Percentiles rank a stretch among this genome's conserved stretches.
phyloP scores from a whole-genome alignment of 2,113 vertebrate species.

The Salvelinus alpinus region DNA sequence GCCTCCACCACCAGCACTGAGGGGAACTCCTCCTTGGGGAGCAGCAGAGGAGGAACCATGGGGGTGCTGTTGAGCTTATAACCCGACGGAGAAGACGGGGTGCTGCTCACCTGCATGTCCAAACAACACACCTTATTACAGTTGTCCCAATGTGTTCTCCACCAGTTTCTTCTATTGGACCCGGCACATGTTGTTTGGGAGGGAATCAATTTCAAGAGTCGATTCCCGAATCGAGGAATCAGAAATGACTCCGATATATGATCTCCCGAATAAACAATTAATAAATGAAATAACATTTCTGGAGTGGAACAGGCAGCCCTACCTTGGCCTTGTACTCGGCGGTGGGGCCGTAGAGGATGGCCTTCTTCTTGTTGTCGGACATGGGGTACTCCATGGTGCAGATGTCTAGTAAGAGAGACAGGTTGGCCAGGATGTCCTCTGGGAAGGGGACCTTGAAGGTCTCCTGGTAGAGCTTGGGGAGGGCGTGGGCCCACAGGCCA shows the following conservation, averaged over 20 bases:
- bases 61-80: slow-evolving; percentile 31
- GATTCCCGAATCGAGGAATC: too few species aligned
- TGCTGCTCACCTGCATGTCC: background rate
- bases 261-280: too few species aligned
- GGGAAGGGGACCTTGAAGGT: slow-evolving; percentile 83
- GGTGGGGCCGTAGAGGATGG: slow-evolving; percentile 83
- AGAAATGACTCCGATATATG: too few species aligned
- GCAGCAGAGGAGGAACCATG: slow-evolving; percentile 71
- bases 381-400: slow-evolving; percentile 83
- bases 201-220: too few species aligned
- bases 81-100: slow-evolving; percentile 28
- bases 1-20: slow-evolving; percentile 86
- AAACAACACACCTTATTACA: background rate
- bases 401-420: slow-evolving; percentile 79
- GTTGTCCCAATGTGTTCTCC: too few species aligned
- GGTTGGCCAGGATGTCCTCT: slow-evolving; percentile 74
- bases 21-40: slow-evolving; percentile 79
- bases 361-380: slow-evolving; percentile 78
- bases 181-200: slow-evolving; percentile 32
- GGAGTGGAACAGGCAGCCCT: too few species aligned
- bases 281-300: too few species aligned
- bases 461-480: slow-evolving; percentile 87
- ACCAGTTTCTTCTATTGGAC: background rate
- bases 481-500: slow-evolving; percentile 87
- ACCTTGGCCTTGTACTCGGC: slow-evolving; percentile 32